These are phyloP conservation scores for Drosophila funebris DNA, from an alignment of 1,140 invertebrate species.

Conservation along the genomic window DNA sequence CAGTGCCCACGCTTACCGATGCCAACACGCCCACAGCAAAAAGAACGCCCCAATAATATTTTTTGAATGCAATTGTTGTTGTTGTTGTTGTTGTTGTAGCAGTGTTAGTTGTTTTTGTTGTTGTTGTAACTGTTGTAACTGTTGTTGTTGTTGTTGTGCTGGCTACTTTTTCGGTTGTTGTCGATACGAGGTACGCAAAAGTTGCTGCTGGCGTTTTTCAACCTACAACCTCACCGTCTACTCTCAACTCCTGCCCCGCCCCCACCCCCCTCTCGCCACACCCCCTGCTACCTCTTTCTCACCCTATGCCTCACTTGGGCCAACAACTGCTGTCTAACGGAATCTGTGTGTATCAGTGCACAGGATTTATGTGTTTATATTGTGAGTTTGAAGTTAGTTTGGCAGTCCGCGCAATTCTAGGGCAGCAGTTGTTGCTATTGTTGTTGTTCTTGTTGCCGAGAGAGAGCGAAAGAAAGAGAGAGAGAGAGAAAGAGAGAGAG, in stretches of 20 bases:
- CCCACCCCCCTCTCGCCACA: background rate
- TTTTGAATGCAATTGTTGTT: slow-evolving; percentile 44
- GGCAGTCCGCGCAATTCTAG: slow-evolving; percentile 45
- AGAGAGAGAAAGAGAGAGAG: background rate
- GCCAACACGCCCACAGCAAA: slow-evolving; percentile 20
- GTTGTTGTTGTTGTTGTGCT: slow-evolving; percentile 1
- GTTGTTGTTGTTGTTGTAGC: background rate
- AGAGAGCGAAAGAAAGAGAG: background rate
- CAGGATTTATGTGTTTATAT: slow-evolving; percentile 58
- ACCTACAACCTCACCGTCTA: slow-evolving; percentile 9
- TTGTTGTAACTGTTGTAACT: slow-evolving; percentile 11
- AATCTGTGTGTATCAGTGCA: slow-evolving; percentile 54
- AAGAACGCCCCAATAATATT: slow-evolving; percentile 44
- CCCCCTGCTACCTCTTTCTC: background rate
- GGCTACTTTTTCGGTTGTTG: slow-evolving; percentile 25
- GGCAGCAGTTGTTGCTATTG: slow-evolving; percentile 2
- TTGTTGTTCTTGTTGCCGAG: slow-evolving; percentile 7
- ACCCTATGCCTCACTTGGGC: background rate
- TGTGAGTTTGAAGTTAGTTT: slow-evolving; percentile 60
- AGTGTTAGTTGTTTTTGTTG: background rate
- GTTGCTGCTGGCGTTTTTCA: slow-evolving; percentile 34
- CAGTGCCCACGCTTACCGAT: slow-evolving; percentile 9
- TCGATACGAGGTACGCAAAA: slow-evolving; percentile 29
- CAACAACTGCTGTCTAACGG: slow-evolving; percentile 29
- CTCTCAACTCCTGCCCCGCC: background rate